Conservation (phyloP, 2,797 vertebrate species). For the Saxicola maurus region DNA sequence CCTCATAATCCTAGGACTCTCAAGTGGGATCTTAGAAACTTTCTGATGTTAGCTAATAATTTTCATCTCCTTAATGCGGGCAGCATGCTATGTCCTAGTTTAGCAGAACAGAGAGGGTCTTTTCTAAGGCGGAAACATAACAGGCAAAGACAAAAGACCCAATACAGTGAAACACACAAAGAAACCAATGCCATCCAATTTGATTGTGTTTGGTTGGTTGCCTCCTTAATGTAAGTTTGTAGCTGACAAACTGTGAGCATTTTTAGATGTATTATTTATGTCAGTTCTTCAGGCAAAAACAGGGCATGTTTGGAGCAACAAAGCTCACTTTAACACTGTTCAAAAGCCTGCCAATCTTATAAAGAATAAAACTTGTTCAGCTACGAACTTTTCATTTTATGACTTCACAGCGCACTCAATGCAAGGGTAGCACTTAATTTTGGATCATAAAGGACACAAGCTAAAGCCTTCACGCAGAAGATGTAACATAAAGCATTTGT, state of each 20-base stretch:
- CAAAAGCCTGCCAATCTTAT: background rate
- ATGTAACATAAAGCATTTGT: background rate
- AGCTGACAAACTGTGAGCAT: background rate
- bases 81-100: background rate
- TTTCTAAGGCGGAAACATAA: background rate
- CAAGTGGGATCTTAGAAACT: background rate
- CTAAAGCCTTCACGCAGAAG: background rate
- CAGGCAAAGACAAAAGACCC: slow-evolving; percentile 22
- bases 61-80: background rate
- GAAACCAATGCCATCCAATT: background rate
- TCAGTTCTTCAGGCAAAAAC: slow-evolving; percentile 18
- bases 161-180: background rate
- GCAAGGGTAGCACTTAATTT: background rate
- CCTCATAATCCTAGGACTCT: background rate
- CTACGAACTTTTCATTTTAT: background rate
- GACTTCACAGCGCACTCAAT: background rate
- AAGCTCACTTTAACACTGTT: background rate
- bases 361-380: background rate
- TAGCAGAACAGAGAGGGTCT: background rate
- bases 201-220: background rate
- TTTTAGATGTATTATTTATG: slow-evolving; percentile 28
- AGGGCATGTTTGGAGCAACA: background rate
- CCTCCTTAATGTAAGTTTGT: background rate
- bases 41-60: background rate
- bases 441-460: background rate